A percentile compares a stretch with the other conserved stretches of the same genome.
Evolutionary conservation across 2,113 vertebrate genomes (phyloP).

Genomic region (Lepisosteus oculatus): DNA sequence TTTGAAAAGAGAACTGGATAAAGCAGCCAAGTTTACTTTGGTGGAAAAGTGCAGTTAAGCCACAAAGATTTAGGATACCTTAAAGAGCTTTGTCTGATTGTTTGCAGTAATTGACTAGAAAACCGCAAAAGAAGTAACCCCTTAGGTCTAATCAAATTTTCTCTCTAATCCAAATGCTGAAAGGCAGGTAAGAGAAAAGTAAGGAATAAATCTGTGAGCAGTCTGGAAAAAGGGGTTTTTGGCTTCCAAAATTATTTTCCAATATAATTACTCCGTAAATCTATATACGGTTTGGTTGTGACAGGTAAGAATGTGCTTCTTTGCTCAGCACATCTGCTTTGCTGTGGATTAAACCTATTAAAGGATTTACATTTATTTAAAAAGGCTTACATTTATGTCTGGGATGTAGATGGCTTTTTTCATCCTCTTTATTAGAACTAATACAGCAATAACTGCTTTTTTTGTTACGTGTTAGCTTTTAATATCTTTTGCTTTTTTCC

Average conservation of each 20-base stretch:
- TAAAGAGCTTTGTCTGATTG: slow-evolving; percentile 54
- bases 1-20: too few species aligned
- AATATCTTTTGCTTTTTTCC: too few species aligned
- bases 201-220: too few species aligned
- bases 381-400: too few species aligned
- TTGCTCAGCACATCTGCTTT: background rate
- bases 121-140: slow-evolving; percentile 55
- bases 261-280: background rate
- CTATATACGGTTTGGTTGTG: background rate
- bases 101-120: slow-evolving; percentile 63
- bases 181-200: slow-evolving; percentile 30
- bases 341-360: slow-evolving; percentile 9
- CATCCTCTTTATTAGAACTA: too few species aligned
- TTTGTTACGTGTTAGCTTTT: too few species aligned
- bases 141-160: slow-evolving; percentile 53
- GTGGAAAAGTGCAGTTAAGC: too few species aligned
- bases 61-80: background rate
- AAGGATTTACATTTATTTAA: background rate
- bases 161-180: slow-evolving; percentile 40
- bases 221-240: background rate
- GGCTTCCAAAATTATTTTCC: background rate
- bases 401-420: too few species aligned
- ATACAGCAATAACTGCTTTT: too few species aligned
- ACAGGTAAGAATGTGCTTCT: slow-evolving; percentile 8
- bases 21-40: too few species aligned